Base-by-base conservation (phyloP, 1,140 invertebrate species). In the Drosophila pachea region DNA sequence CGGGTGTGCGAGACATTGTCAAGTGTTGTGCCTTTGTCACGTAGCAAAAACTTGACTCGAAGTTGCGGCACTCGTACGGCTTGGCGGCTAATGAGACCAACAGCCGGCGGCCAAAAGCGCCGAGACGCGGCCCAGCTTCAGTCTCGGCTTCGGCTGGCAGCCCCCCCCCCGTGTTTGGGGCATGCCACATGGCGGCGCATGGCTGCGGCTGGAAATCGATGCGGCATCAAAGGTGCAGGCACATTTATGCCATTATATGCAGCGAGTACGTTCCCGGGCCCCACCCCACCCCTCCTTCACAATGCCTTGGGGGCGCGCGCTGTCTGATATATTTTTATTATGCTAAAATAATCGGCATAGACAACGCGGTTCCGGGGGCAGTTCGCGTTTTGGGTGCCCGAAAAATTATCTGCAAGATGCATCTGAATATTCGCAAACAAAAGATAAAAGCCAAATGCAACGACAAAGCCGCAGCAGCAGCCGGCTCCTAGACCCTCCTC, bases 391-490 rank as follows among this genome's bases (percentile, higher is more conserved):
- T 76, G 60, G 73, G 70, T 76, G 68, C 68, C 78, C 76, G 73
- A 73, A 69, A 84, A 86, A 86, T 86, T 86, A 86, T 86, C 81
- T 86, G 67, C 70, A 47, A 86, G 81, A 86, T 86, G 81, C 81
- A 86, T 86, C 81, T 86, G 82, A 86, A 86, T 86, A 86, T 86
- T 86, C 40, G 40, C 81, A 86, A 86, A 86, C 82, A 86, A 86
- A 84, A 83, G 79, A 83, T 83, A 83, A 83, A 83, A 83, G 76
- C 79, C 76, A 68, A 79, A 84, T 83, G 76, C 81, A 84, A n/a
- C n/a, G n/a, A n/a, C n/a, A n/a, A n/a, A n/a, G n/a, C n/a, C n/a
- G n/a, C n/a, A n/a, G n/a, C n/a, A n/a, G n/a, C n/a, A n/a, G n/a
- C n/a, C n/a, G 22, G 22, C 22, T 22, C 22, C 22, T 22, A 22